These are phyloP conservation scores for Monarcha castaneiventris DNA, from an alignment of 2,113 vertebrate species.

Conservation along the genomic window DNA sequence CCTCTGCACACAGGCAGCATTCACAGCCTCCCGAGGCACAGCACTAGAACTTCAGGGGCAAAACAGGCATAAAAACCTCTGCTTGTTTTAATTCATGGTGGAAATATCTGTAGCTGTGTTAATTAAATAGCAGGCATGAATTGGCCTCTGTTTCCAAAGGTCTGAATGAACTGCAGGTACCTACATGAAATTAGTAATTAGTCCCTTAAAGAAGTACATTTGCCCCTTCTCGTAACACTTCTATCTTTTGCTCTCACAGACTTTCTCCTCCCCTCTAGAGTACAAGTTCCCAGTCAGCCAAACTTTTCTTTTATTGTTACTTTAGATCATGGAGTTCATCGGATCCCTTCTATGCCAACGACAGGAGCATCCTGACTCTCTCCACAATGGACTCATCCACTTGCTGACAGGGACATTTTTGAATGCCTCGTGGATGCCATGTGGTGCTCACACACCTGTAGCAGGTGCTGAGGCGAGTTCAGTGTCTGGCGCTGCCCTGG, in stretches of 20 bases:
- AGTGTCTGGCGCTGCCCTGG: not conserved
- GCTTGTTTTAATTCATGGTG: not conserved
- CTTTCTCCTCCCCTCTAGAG: conserved; percentile 21
- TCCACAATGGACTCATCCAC: conserved; percentile 87
- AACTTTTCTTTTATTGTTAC: conserved; percentile 83
- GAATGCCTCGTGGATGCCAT: conserved; percentile 54
- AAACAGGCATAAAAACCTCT: not conserved
- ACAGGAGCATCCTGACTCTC: conserved; percentile 95
- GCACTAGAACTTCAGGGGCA: not conserved
- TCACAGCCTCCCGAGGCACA: not conserved
- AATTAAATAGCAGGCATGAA: not conserved
- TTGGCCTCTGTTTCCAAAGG: not conserved
- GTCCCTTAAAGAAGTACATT: not conserved
- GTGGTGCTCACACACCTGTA: conserved; percentile 8
- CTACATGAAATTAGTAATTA: not conserved
- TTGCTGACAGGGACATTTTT: conserved; percentile 79
- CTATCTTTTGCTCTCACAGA: not conserved
- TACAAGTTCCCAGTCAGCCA: conserved; percentile 69
- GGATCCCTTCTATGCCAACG: conserved; percentile 90
- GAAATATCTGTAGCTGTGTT: not conserved
- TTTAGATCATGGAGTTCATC: conserved; percentile 93
- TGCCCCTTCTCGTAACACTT: not conserved
- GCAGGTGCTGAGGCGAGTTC: conserved; percentile 6
- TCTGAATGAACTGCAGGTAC: not conserved
- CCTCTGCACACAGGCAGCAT: not conserved